phyloP scores from a whole-genome alignment of 2,888 invertebrate genomes.

The Nasonovia ribisnigri region DNA sequence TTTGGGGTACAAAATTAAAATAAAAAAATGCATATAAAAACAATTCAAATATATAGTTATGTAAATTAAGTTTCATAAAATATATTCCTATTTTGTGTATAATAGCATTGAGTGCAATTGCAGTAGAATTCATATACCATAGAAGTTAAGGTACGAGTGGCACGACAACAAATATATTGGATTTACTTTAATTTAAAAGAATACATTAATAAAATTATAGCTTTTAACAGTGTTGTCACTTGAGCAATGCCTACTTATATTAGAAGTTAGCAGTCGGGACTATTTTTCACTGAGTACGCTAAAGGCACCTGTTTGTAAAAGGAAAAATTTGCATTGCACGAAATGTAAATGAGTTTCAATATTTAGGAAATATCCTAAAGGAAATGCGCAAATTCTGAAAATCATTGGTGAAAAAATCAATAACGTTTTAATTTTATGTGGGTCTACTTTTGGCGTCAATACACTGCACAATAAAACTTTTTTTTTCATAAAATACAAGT shows the following conservation, averaged over 20 bases:
- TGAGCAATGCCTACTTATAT: neutral
- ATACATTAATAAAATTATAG: neutral
- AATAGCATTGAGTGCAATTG: neutral
- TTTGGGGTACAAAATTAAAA: neutral
- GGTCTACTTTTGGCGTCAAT: slow-evolving; percentile 9
- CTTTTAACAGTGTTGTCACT: neutral
- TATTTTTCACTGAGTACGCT: neutral
- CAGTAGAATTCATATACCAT: neutral
- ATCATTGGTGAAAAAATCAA: neutral
- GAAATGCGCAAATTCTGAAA: neutral
- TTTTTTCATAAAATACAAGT: neutral
- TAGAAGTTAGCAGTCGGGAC: neutral
- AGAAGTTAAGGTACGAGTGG: neutral
- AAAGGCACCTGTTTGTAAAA: neutral
- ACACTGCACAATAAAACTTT: neutral
- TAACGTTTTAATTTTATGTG: slow-evolving; percentile 5
- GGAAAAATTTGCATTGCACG: neutral
- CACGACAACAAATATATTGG: neutral
- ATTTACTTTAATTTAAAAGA: neutral
- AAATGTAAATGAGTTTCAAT: neutral
- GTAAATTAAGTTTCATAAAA: neutral
- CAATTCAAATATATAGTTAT: neutral
- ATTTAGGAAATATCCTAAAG: too few relatives aligned
- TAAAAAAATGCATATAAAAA: neutral
- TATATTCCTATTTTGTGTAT: neutral